These are phyloP conservation scores for Phaetusa simplex DNA, from an alignment of 2,113 vertebrate species.

Conservation along the genomic window DNA sequence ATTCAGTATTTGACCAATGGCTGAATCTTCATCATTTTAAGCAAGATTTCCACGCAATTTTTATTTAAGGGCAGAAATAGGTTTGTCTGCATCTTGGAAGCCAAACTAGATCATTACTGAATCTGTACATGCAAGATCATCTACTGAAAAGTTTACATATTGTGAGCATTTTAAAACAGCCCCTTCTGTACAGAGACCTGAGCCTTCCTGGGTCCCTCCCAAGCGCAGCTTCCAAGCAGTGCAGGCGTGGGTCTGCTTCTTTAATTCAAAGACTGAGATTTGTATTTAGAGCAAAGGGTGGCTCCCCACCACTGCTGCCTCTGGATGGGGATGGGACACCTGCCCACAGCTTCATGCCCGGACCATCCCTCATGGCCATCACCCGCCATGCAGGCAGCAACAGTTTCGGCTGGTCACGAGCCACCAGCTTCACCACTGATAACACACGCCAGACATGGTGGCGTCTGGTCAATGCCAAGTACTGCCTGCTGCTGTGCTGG, in stretches of 20 bases:
- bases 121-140: fast-evolving
- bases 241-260: background rate
- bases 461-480: background rate
- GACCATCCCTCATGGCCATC: background rate
- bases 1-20: fast-evolving
- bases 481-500: background rate
- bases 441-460: fast-evolving
- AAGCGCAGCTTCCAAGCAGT: background rate
- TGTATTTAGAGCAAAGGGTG: background rate
- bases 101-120: background rate
- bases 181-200: background rate
- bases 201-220: background rate
- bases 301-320: background rate
- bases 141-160: background rate
- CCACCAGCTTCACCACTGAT: fast-evolving
- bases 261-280: background rate
- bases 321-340: fast-evolving
- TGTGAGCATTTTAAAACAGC: background rate
- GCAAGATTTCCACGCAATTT: background rate
- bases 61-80: background rate
- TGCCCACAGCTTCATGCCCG: fast-evolving
- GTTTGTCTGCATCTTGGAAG: background rate
- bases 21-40: background rate
- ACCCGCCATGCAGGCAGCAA: fast-evolving
- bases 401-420: fast-evolving